A percentile compares a stretch with the other conserved stretches of the same genome.
These are phyloP conservation scores for Ichneumoninae sp. DNA, from an alignment of 2,888 invertebrate species.

Conservation along the genomic window DNA sequence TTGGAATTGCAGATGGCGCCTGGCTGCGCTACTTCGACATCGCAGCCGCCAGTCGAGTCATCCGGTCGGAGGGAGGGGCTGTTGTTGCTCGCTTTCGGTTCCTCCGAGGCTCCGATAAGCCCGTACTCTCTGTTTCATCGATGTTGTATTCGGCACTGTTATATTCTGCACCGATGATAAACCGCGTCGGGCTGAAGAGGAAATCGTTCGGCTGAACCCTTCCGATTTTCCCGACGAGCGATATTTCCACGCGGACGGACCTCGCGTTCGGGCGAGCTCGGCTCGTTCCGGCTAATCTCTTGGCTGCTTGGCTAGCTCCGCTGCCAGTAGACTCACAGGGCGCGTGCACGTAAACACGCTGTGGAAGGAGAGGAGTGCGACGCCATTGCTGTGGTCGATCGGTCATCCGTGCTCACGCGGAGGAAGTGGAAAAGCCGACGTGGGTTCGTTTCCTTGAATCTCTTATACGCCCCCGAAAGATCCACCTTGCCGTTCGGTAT, in stretches of 20 bases:
- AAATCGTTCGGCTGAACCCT: constrained; percentile 64
- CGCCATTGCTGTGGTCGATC: constrained; percentile 63
- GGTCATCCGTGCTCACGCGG: constrained; percentile 56
- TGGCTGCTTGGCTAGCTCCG: constrained; percentile 21
- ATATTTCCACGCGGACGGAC: constrained; percentile 31
- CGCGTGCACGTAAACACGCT: constrained; percentile 66
- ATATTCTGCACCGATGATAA: constrained; percentile 19
- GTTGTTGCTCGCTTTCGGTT: constrained; percentile 44
- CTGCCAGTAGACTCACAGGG: constrained; percentile 51
- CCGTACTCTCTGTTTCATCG: constrained; percentile 5
- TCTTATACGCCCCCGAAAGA: background rate
- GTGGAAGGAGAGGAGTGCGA: constrained; percentile 51
- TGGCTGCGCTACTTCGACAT: constrained; percentile 74
- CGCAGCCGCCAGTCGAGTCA: constrained; percentile 72
- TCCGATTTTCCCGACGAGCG: constrained; percentile 61
- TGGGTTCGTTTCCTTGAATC: constrained; percentile 62
- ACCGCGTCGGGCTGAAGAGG: constrained; percentile 51
- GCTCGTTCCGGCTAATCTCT: constrained; percentile 66
- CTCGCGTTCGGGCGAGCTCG: constrained; percentile 66
- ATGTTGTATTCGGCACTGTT: background rate
- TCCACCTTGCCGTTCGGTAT: background rate
- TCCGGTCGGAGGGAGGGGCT: constrained; percentile 73
- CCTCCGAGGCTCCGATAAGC: constrained; percentile 42
- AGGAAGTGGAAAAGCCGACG: constrained; percentile 40
- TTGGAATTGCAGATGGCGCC: constrained; percentile 81